These are phyloP conservation scores for Cyprinodon diabolis DNA, from an alignment of 2,797 vertebrate species.

Conservation along the genomic window DNA sequence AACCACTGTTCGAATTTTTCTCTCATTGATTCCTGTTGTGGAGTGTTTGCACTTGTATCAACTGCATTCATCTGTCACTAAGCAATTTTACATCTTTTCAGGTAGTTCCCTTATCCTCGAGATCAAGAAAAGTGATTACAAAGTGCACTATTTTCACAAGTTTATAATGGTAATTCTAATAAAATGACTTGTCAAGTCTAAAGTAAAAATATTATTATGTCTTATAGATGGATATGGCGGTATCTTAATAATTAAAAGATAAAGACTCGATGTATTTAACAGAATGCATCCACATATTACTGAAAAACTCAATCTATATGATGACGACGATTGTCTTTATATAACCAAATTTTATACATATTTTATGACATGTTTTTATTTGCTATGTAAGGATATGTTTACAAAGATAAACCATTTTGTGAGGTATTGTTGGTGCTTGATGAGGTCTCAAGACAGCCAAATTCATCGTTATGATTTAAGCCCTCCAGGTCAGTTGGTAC, in stretches of 20 bases:
- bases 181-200: neutral
- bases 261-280: neutral
- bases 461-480: neutral
- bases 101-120: neutral
- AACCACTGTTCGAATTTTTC: neutral
- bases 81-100: neutral
- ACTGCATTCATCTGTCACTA: neutral
- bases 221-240: neutral
- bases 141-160: no score
- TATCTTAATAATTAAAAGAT: neutral
- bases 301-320: neutral
- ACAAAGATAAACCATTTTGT: neutral
- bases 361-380: neutral
- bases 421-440: neutral
- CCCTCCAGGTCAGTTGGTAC: conserved; percentile 1
- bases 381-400: neutral
- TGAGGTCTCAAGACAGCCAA: neutral
- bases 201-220: neutral
- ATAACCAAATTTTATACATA: neutral
- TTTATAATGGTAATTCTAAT: no score
- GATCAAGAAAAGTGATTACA: neutral
- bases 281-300: neutral
- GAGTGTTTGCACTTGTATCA: neutral
- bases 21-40: neutral
- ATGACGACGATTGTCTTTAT: neutral